Conservation (phyloP, 2,888 invertebrate species). For the Spilarctia lutea region DNA sequence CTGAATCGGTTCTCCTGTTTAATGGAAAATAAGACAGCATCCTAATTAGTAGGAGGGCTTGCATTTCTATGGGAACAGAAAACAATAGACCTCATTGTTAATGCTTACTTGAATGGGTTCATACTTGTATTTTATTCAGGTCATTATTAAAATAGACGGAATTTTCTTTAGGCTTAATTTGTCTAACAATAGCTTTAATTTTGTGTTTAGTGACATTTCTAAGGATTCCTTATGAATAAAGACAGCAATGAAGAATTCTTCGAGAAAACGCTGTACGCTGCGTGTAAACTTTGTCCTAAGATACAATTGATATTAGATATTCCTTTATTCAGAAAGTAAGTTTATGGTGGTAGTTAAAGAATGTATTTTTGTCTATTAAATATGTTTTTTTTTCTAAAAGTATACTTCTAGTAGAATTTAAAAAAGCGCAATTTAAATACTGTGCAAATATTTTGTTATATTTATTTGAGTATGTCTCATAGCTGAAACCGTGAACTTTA, state of each 20-base stretch:
- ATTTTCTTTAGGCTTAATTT: slow-evolving; percentile 9
- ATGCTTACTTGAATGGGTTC: slow-evolving; percentile 46
- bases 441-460: not conserved
- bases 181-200: not conserved
- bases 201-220: not conserved
- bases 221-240: not conserved
- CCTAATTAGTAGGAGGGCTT: slow-evolving; percentile 41
- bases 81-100: slow-evolving; percentile 48
- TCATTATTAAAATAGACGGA: slow-evolving; percentile 30
- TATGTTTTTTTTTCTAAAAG: not conserved
- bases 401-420: too few species aligned
- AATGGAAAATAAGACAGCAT: slow-evolving; percentile 35
- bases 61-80: slow-evolving; percentile 44
- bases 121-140: slow-evolving; percentile 37
- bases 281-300: not conserved
- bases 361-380: not conserved
- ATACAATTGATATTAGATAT: not conserved
- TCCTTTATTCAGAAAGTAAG: not conserved
- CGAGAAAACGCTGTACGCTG: not conserved
- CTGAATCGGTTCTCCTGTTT: slow-evolving; percentile 21
- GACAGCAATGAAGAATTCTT: not conserved
- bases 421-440: not conserved
- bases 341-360: not conserved
- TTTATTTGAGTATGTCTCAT: not conserved
- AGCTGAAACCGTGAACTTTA: not conserved